A percentile compares a stretch with the other conserved stretches of the same genome.
phyloP scores from a whole-genome alignment of 2,797 vertebrate species.

The Pseudopleuronectes americanus region DNA sequence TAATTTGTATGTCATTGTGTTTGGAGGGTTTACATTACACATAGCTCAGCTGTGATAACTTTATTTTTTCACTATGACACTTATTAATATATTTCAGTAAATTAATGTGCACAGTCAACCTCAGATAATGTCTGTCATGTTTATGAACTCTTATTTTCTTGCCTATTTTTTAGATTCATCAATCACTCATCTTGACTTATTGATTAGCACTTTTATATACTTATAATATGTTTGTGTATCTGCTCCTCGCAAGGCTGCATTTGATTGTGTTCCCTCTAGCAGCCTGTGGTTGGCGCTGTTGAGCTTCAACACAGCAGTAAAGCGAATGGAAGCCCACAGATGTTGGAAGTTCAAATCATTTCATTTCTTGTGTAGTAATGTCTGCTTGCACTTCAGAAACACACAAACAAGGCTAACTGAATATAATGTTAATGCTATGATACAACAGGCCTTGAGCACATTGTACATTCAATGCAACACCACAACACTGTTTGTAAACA shows the following conservation, averaged over 20 bases:
- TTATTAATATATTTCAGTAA: slow-evolving; percentile 4
- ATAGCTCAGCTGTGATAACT: slow-evolving; percentile 6
- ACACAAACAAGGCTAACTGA: not conserved
- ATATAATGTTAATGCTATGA: not conserved
- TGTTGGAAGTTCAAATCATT: slow-evolving; percentile 25
- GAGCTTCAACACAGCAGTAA: slow-evolving; percentile 42
- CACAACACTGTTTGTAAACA: too few relatives aligned
- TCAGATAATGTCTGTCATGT: slow-evolving; percentile 6
- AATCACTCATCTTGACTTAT: slow-evolving; percentile 11
- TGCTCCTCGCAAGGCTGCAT: not conserved
- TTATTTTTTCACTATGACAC: slow-evolving; percentile 40
- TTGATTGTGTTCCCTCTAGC: slow-evolving; percentile 24
- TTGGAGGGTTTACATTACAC: not conserved
- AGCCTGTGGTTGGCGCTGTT: slow-evolving; percentile 63
- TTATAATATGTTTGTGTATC: slow-evolving; percentile 1
- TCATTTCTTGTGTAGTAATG: slow-evolving; percentile 11
- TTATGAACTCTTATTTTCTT: slow-evolving; percentile 10
- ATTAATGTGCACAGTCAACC: slow-evolving; percentile 11
- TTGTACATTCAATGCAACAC: not conserved
- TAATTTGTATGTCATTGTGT: slow-evolving; percentile 5
- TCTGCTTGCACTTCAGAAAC: slow-evolving; percentile 11
- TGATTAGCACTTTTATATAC: not conserved
- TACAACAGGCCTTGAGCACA: not conserved
- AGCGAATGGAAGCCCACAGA: slow-evolving; percentile 38
- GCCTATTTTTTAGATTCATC: not conserved